Evolutionary conservation across 2,113 vertebrate genomes (phyloP).

Genomic region (Bucco capensis): DNA sequence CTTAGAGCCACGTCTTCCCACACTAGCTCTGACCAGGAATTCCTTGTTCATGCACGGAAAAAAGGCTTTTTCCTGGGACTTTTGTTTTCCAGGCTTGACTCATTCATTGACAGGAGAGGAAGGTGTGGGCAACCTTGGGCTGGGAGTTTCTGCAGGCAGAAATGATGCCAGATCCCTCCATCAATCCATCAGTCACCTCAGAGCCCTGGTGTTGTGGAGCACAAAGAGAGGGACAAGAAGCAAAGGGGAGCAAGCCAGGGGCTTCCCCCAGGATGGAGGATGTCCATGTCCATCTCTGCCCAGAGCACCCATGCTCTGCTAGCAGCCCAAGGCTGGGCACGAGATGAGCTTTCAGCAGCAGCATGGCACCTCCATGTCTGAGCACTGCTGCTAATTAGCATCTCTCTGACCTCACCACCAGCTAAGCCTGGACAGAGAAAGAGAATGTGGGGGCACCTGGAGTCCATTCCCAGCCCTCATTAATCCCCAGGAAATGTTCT

Average conservation of each 20-base stretch:
- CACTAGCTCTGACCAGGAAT: neutral
- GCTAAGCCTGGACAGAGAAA: neutral
- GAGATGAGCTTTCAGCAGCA: neutral
- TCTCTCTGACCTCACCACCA: neutral
- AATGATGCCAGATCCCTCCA: neutral
- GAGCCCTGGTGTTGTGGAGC: neutral
- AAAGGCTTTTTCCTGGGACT: neutral
- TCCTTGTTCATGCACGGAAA: neutral
- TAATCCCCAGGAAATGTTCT: conserved; percentile 63
- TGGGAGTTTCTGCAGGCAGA: neutral
- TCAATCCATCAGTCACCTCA: neutral
- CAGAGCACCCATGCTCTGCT: fast-evolving
- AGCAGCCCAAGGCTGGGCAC: neutral
- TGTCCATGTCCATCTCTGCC: fast-evolving
- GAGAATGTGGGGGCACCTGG: conserved; percentile 35
- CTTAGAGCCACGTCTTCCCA: neutral
- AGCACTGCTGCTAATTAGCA: neutral
- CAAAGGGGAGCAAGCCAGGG: neutral
- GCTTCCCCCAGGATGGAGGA: neutral
- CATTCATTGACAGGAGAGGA: neutral
- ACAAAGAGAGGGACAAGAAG: neutral
- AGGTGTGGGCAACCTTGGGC: neutral
- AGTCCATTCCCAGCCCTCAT: conserved; percentile 39
- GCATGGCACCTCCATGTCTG: neutral
- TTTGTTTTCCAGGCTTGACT: neutral